Evolutionary conservation across 1,140 invertebrate genomes (phyloP), one percentile per base, ranked within the genome.

Genomic region (Neelides sp.): DNA sequence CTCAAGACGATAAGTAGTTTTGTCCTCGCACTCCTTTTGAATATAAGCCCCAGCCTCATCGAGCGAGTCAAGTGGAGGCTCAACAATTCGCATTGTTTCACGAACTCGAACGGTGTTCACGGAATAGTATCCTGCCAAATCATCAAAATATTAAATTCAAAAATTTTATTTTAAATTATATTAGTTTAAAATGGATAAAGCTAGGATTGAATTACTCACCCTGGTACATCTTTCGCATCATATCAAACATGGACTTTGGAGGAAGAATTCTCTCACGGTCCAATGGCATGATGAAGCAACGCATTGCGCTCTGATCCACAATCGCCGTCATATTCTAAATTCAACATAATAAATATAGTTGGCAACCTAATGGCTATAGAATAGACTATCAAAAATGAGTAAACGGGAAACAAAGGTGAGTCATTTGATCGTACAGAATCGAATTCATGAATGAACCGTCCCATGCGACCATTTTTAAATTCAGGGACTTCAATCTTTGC

Each of bases 391-490:
- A 26, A 17, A 43, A 22, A 26, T 43, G 8, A 39, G 36, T 19
- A 39, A 19, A 39, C 5, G 7, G 4, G 7, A 39, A 13, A 28
- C 30, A 36, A 12, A 17, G 27, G 22, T 28, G 30, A 48, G 15
- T 4, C n/a, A n/a, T 4, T 32, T 36, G 22, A 22, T 68, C 73
- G 65, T 67, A 80, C 79, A 55, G 75, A 74, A 56, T 78, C 79
- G 65, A 93, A 94, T 68, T 94, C 88, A 63, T 94, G 88, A 62
- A 92, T 80, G 63, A 91, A 89, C 35, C 82, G 73, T 22, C 85
- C 85, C 24, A 75, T 74, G 26, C 78, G 74, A 19, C 83, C 84
- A 55, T 82, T 78, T 55, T 74, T 75, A 61, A 87, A 86, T 62
- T 83, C 76, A 13, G 85, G 85, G 8, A 88, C 81, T 64, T 82